Percentiles rank a stretch among this genome's conserved stretches.
phyloP scores from a whole-genome alignment of 2,113 vertebrate genomes.

The Caracal caracal region DNA sequence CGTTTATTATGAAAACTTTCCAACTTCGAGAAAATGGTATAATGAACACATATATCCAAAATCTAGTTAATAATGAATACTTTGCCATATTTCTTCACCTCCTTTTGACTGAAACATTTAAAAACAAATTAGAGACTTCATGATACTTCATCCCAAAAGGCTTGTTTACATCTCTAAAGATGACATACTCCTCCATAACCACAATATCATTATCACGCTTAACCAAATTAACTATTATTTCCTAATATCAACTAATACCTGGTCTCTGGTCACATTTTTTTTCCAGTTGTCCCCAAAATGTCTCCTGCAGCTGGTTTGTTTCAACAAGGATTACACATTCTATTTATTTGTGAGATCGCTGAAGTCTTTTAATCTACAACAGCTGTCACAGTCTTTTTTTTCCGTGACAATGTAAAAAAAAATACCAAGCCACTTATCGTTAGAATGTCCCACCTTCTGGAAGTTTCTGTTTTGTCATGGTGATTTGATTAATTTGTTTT shows the following conservation, averaged over 20 bases:
- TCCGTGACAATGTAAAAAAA: not conserved
- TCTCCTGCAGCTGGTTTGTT: not conserved
- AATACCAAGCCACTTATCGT: not conserved
- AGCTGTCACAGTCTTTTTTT: not conserved
- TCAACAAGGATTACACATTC: not conserved
- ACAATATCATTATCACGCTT: conserved; percentile 8
- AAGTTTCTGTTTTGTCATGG: not conserved
- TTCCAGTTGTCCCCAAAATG: not conserved
- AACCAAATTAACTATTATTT: conserved; percentile 42
- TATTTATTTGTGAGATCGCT: conserved; percentile 25
- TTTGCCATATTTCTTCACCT: not conserved
- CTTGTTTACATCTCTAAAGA: conserved; percentile 11
- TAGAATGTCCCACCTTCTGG: not conserved
- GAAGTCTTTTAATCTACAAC: conserved; percentile 31
- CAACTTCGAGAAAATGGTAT: conserved; percentile 16
- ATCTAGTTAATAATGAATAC: not conserved
- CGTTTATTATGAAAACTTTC: not conserved
- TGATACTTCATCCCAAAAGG: conserved; percentile 36
- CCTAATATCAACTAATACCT: not conserved
- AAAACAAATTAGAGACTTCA: conserved; percentile 36
- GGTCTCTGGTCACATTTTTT: conserved; percentile 18
- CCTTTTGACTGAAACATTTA: conserved; percentile 29
- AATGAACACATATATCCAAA: not conserved
- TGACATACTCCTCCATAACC: not conserved
- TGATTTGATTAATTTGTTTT: conserved; percentile 45